Conservation (phyloP, 2,113 vertebrate genomes). For the Aphelocoma coerulescens region DNA sequence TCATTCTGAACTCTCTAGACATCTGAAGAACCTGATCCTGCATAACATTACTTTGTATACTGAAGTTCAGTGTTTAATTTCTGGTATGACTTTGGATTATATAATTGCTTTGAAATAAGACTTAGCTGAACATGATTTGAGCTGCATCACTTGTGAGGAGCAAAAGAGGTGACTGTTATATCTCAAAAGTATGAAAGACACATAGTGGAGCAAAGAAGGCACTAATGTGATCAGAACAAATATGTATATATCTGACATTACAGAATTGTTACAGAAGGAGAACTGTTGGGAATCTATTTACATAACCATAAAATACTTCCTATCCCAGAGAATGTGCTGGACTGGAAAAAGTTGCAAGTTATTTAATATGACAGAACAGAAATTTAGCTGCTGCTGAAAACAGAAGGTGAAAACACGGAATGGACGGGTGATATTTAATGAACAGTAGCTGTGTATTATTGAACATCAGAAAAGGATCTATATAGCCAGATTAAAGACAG, state of each 20-base stretch:
- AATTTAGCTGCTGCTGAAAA: not conserved
- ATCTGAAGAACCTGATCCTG: not conserved
- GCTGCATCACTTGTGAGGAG: not conserved
- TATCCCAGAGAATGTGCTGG: not conserved
- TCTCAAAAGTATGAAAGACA: not conserved
- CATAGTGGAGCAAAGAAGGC: not conserved
- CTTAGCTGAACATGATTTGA: not conserved
- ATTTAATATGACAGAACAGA: not conserved
- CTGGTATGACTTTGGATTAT: not conserved
- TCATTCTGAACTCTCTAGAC: not conserved
- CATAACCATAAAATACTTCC: not conserved
- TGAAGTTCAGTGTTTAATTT: not conserved
- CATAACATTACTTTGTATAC: not conserved
- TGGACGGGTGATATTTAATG: conserved; percentile 57
- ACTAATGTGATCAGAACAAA: not conserved
- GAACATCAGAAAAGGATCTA: conserved; percentile 49
- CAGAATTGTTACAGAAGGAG: not conserved
- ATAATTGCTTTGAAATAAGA: not conserved
- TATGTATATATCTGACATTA: not conserved
- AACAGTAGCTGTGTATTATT: conserved; percentile 50
- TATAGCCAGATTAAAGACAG: conserved; percentile 62
- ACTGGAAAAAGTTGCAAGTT: not conserved
- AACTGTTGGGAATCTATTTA: not conserved
- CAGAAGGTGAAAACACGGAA: not conserved
- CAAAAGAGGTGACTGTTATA: not conserved